phyloP scores from a whole-genome alignment of 2,113 vertebrate genomes.

The Otolemur garnettii region DNA sequence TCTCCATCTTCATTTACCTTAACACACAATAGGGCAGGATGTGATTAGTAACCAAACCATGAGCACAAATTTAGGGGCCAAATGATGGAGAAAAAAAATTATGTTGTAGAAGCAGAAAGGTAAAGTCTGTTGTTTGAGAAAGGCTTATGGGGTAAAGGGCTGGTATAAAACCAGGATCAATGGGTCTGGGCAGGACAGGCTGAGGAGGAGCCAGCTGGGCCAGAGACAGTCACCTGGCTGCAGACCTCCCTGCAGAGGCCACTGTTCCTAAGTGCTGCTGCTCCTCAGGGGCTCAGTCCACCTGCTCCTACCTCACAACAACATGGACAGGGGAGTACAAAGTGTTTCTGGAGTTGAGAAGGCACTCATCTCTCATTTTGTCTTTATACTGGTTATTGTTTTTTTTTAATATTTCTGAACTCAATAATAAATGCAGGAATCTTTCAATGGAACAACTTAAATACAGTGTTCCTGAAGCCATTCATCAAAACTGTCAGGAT shows the following conservation, averaged over 20 bases:
- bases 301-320: neutral
- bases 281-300: neutral
- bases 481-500: neutral
- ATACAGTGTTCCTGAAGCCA: neutral
- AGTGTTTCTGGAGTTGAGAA: neutral
- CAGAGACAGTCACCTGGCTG: no score
- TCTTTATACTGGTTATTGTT: neutral
- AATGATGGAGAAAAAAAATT: neutral
- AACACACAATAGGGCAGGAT: neutral
- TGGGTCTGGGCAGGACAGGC: accelerated
- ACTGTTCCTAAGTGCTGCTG: accelerated
- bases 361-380: neutral
- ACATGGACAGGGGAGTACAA: accelerated
- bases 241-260: no score
- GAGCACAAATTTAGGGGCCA: neutral
- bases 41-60: neutral
- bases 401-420: neutral
- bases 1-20: neutral
- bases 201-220: neutral
- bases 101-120: neutral
- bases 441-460: neutral
- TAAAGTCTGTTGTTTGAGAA: neutral
- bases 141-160: neutral
- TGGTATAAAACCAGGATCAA: neutral
- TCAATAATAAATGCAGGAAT: neutral